Percentiles rank a stretch among this genome's conserved stretches.
Conservation (phyloP, 2,888 invertebrate genomes). For the Archips crataeganus region DNA sequence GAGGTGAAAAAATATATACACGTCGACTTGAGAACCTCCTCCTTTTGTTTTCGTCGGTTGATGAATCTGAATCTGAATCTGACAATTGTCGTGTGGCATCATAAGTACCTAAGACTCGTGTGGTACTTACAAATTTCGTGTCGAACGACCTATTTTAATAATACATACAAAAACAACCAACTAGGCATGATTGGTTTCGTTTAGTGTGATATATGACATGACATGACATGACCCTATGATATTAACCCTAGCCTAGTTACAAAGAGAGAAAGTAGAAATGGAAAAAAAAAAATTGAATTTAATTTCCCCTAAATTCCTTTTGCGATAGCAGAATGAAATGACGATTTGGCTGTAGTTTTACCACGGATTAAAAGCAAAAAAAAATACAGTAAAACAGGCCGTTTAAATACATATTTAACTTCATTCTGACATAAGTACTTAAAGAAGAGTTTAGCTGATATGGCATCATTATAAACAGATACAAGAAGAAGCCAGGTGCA, state of each 20-base stretch:
- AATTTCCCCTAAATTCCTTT: neutral
- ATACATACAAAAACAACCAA: neutral
- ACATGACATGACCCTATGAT: too few relatives aligned
- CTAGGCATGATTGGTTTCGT: neutral
- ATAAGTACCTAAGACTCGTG: too few relatives aligned
- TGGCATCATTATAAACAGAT: constrained; percentile 9
- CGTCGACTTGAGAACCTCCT: too few relatives aligned
- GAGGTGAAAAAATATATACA: too few relatives aligned
- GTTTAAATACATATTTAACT: neutral
- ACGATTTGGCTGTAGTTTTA: neutral
- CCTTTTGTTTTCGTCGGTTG: too few relatives aligned
- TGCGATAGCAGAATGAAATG: neutral
- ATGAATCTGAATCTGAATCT: too few relatives aligned
- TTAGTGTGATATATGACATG: neutral
- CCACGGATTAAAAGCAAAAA: neutral
- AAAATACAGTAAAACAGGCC: neutral
- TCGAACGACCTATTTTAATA: neutral
- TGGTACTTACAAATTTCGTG: neutral
- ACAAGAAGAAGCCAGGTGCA: constrained; percentile 66
- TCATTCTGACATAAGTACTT: too few relatives aligned
- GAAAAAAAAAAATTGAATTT: neutral
- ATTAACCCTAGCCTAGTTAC: neutral
- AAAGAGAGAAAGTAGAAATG: neutral
- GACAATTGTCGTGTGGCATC: too few relatives aligned
- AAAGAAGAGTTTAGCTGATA: too few relatives aligned